A percentile compares a stretch with the other conserved stretches of the same genome.
Evolutionary conservation across 2,888 invertebrate species (phyloP).

Genomic region (Philonicus albiceps): DNA sequence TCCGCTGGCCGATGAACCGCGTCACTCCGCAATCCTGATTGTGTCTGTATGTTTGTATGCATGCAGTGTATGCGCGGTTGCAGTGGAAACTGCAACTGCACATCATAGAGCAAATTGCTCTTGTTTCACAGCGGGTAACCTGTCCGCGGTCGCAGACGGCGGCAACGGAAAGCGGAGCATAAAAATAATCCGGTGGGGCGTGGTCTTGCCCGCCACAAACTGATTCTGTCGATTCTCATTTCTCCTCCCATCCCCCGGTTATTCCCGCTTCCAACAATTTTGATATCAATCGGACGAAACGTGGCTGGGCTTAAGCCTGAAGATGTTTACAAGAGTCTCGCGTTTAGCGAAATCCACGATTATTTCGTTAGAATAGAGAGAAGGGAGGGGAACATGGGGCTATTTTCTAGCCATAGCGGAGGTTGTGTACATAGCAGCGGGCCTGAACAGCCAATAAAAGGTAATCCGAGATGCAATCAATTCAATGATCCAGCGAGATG

Average conservation of each 20-base stretch:
- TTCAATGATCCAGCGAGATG: background rate
- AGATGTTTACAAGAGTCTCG: background rate
- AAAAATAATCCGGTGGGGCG: background rate
- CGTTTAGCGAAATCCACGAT: background rate
- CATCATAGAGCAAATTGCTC: background rate
- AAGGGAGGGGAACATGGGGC: background rate
- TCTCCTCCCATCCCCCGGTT: background rate
- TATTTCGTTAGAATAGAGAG: background rate
- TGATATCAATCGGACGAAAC: background rate
- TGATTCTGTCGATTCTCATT: background rate
- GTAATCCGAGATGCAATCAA: conserved; percentile 19
- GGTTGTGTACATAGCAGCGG: background rate
- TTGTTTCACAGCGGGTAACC: background rate
- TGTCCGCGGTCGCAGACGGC: background rate
- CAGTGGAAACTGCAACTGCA: background rate
- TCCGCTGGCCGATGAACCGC: background rate
- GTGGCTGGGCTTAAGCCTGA: background rate
- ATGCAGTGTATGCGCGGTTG: background rate
- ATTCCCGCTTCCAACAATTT: background rate
- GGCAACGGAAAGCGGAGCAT: background rate
- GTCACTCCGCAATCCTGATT: background rate
- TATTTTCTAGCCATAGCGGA: background rate
- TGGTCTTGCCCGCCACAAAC: background rate
- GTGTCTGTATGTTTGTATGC: background rate
- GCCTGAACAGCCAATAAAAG: background rate